Evolutionary conservation across 2,797 vertebrate genomes (phyloP).

Genomic region (Gymnodraco acuticeps): DNA sequence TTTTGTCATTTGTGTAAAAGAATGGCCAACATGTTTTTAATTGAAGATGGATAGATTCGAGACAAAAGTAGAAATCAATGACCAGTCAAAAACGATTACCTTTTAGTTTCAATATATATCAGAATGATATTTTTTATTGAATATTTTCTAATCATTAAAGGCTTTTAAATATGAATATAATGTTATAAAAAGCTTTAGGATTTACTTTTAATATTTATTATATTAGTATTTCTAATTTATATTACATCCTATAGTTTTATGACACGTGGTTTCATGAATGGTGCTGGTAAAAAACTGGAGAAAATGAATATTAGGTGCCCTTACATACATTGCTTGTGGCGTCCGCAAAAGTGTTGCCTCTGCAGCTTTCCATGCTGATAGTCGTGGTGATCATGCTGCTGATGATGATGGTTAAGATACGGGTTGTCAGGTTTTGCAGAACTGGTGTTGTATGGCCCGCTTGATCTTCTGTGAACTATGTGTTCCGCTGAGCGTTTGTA

Average conservation of each 20-base stretch:
- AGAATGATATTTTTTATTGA: not conserved
- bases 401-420: conserved; percentile 43
- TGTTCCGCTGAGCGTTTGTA: conserved; percentile 93
- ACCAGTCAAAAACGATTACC: not conserved
- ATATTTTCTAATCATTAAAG: too few relatives aligned
- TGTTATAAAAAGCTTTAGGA: not conserved
- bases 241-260: not conserved
- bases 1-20: not conserved
- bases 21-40: not conserved
- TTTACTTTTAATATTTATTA: too few relatives aligned
- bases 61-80: not conserved
- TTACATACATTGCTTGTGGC: conserved; percentile 99
- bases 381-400: conserved; percentile 65
- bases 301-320: conserved; percentile 86
- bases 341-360: conserved; percentile 97
- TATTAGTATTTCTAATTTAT: not conserved
- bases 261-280: not conserved
- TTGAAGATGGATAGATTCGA: not conserved
- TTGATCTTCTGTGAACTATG: conserved; percentile 75
- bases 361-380: conserved; percentile 83
- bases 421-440: conserved; percentile 41
- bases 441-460: conserved; percentile 27
- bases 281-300: not conserved
- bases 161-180: not conserved
- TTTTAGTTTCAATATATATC: not conserved